A percentile compares a stretch with the other conserved stretches of the same genome.
phyloP scores from a whole-genome alignment of 53 echinoderm and acorn worm species.

The Actinopyga echinites region DNA sequence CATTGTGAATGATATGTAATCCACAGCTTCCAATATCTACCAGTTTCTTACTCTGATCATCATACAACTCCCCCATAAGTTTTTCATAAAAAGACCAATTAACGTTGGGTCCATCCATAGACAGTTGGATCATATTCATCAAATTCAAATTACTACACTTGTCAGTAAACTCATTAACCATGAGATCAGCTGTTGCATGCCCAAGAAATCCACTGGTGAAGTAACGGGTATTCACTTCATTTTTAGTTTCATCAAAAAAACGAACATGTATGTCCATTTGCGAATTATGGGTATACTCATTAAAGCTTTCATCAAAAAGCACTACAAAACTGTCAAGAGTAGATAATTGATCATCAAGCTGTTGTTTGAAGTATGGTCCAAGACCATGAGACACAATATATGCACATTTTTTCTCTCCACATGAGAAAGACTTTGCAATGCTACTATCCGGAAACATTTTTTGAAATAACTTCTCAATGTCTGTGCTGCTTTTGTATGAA shows the following conservation, averaged over 20 bases:
- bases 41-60: neutral
- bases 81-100: slow-evolving; percentile 42
- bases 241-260: slow-evolving; percentile 25
- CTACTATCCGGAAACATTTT: slow-evolving; percentile 53
- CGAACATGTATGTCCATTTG: slow-evolving; percentile 57
- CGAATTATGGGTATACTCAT: slow-evolving; percentile 1
- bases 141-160: slow-evolving; percentile 27
- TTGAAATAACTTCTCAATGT: slow-evolving; percentile 33
- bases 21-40: slow-evolving; percentile 56
- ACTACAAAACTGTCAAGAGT: slow-evolving; percentile 25
- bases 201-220: slow-evolving; percentile 39
- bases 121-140: slow-evolving; percentile 35
- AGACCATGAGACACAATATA: slow-evolving; percentile 40
- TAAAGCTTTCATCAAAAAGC: slow-evolving; percentile 59
- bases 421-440: slow-evolving; percentile 34
- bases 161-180: slow-evolving; percentile 15
- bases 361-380: slow-evolving; percentile 49
- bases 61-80: slow-evolving; percentile 23
- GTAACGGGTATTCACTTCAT: slow-evolving; percentile 31
- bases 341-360: slow-evolving; percentile 24
- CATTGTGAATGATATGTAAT: slow-evolving; percentile 47
- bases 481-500: slow-evolving; percentile 1
- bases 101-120: slow-evolving; percentile 62
- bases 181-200: slow-evolving; percentile 44
- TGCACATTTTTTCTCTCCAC: slow-evolving; percentile 45